Evolutionary conservation across 2,888 invertebrate species (phyloP).

Genomic region (Cynaeus angustus): DNA sequence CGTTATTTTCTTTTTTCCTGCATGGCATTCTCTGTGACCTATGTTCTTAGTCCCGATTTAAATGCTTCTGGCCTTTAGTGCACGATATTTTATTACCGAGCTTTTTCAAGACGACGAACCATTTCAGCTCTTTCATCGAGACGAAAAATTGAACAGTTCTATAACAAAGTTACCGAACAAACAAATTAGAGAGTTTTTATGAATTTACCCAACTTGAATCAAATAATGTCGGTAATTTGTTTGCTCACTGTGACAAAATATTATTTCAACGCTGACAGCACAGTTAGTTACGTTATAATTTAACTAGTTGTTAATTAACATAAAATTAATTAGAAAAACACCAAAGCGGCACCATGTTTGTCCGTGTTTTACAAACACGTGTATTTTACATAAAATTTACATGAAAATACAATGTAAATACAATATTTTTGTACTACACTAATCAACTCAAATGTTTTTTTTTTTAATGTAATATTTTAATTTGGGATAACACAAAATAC

Average conservation of each 20-base stretch:
- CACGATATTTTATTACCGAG: conserved; percentile 36
- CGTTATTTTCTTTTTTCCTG: conserved; percentile 37
- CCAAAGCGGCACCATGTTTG: too few relatives aligned
- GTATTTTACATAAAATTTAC: too few relatives aligned
- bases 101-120: conserved; percentile 23
- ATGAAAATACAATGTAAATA: too few relatives aligned
- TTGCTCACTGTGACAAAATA: not conserved
- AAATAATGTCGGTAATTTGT: not conserved
- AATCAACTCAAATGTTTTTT: too few relatives aligned
- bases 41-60: conserved; percentile 34
- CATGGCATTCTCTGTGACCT: conserved; percentile 44
- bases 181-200: not conserved
- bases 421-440: too few relatives aligned
- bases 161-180: too few relatives aligned
- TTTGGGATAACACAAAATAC: too few relatives aligned
- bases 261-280: not conserved
- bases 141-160: not conserved
- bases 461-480: too few relatives aligned
- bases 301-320: too few relatives aligned
- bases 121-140: not conserved
- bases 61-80: conserved; percentile 37
- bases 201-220: not conserved
- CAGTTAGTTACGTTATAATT: too few relatives aligned
- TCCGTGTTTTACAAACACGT: too few relatives aligned
- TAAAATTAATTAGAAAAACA: too few relatives aligned